Evolutionary conservation across 2,888 invertebrate genomes (phyloP), one percentile per base, ranked within the genome.

Genomic region (Torymus aiolomorphi): DNA sequence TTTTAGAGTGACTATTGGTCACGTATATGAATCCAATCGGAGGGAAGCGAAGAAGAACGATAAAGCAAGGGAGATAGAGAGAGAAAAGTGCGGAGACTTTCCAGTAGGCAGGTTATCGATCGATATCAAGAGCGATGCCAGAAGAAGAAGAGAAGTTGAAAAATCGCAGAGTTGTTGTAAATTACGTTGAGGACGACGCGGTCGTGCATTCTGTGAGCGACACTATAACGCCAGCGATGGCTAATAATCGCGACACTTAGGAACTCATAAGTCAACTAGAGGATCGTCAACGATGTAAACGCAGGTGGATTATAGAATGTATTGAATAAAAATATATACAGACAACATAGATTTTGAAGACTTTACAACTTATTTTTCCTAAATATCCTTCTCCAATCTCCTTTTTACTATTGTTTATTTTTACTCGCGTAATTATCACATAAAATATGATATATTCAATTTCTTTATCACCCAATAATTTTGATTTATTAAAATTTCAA

Each of bases 321-420:
- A 86, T 78, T 83, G 76, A 87, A 87, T 87, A 87, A 86, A 78
- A 86, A 82, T 80, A 83, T 85, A 85, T 83, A 81, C 82, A 84
- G 80, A 82, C 67, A n/a, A 20, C 14, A 24, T 56, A 52, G 20
- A 3, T 24, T n/a, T 4, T 31, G n/a, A 51, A 51, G 49, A 10
- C 51, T 42, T 73, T 13, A 10, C 42, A 31, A 31, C 3, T 31
- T 31, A 18, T 69, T 18, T 66, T 12, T 52, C 31, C 42, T 2
- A 31, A 16, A 14, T n/a, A 14, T n/a, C 8, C 18, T 54, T 56
- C n/a, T n/a, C n/a, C n/a, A n/a, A 70, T 13, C 13, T 20, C 42
- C 8, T 42, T 42, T 42, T 42, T 42, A 42, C 8, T 42, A 42
- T 42, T 42, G 8, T 8, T 42, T 42, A 42, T 42, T 42, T 5